These are phyloP conservation scores for Tenthredo amoena DNA, from an alignment of 2,888 invertebrate genomes.

Conservation along the genomic window DNA sequence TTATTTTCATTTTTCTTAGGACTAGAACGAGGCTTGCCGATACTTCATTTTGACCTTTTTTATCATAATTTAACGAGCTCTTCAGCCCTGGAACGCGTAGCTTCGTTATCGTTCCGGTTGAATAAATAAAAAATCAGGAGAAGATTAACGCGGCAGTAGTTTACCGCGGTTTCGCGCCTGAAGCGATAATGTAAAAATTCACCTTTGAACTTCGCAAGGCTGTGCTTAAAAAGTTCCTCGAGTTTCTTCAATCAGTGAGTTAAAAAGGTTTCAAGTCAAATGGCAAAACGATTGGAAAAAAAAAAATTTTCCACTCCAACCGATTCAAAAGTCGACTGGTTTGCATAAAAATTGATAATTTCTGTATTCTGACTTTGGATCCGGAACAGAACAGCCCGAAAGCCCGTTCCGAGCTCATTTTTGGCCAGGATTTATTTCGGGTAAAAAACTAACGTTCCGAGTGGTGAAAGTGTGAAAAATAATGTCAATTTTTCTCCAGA, in stretches of 20 bases:
- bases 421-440: too few relatives aligned
- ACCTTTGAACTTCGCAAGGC: conserved; percentile 20
- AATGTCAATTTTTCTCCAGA: too few relatives aligned
- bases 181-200: conserved; percentile 16
- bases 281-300: background rate
- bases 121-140: conserved; percentile 2
- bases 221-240: background rate
- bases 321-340: too few relatives aligned
- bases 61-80: background rate
- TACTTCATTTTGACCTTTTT: background rate
- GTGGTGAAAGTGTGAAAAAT: too few relatives aligned
- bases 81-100: background rate
- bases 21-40: background rate
- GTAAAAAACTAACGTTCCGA: too few relatives aligned
- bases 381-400: too few relatives aligned
- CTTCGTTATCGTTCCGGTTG: conserved; percentile 25
- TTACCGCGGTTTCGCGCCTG: background rate
- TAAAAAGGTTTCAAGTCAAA: background rate
- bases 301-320: too few relatives aligned
- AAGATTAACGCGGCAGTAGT: conserved; percentile 12
- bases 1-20: background rate
- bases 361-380: too few relatives aligned
- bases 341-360: too few relatives aligned
- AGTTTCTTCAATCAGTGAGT: background rate
- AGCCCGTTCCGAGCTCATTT: too few relatives aligned